Conservation (phyloP, 2,113 vertebrate genomes). For the Hydropotes inermis region DNA sequence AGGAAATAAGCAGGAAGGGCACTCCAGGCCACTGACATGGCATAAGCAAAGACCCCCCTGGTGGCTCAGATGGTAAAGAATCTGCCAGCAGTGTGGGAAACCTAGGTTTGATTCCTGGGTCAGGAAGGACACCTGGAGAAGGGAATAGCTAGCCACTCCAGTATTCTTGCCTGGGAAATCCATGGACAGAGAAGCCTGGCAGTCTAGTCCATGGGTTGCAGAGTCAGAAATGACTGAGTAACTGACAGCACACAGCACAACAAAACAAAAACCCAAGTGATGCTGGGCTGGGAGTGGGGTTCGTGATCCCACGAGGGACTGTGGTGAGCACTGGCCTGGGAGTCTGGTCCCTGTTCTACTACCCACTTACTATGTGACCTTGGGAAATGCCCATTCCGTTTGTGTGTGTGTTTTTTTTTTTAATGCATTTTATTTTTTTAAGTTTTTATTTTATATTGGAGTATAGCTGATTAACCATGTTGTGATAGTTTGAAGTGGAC, state of each 20-base stretch:
- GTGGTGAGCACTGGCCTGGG: neutral
- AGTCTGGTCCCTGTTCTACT: neutral
- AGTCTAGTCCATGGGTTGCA: neutral
- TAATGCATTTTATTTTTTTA: neutral
- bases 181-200: neutral
- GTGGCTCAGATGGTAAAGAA: neutral
- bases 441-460: neutral
- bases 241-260: neutral
- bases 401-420: neutral
- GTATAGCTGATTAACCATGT: neutral
- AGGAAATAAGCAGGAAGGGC: neutral
- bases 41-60: neutral
- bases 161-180: neutral
- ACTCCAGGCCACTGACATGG: neutral
- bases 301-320: neutral
- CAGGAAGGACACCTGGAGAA: neutral
- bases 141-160: neutral
- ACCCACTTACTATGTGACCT: neutral
- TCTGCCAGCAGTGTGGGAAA: fast-evolving
- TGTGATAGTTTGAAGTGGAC: neutral
- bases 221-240: neutral
- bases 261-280: neutral
- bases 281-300: neutral
- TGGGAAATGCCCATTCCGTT: neutral
- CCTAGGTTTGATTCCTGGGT: neutral